phyloP scores from a whole-genome alignment of 1,140 invertebrate genomes.

The Oreohelix idahoensis region DNA sequence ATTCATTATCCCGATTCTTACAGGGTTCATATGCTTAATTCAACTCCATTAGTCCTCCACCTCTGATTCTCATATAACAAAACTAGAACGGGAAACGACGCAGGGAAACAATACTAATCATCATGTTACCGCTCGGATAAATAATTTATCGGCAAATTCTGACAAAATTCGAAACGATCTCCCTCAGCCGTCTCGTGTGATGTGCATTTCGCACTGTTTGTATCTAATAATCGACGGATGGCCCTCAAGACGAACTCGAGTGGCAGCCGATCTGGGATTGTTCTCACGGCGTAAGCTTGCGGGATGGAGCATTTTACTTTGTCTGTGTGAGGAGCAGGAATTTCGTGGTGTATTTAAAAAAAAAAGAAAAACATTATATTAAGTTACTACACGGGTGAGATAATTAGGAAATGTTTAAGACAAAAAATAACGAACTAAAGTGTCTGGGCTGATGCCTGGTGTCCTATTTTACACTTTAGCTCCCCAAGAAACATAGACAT shows the following conservation, averaged over 20 bases:
- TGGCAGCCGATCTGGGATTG: not conserved
- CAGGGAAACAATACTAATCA: not conserved
- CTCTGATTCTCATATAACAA: not conserved
- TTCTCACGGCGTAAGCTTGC: not conserved
- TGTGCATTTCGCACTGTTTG: constrained; percentile 25
- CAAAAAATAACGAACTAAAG: no score
- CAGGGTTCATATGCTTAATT: no score
- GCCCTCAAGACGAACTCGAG: not conserved
- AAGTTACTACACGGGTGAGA: no score
- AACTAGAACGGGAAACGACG: not conserved
- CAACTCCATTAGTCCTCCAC: not conserved
- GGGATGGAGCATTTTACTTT: not conserved
- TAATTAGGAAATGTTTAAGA: no score
- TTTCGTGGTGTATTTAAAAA: no score
- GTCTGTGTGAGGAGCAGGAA: no score
- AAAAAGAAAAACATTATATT: no score
- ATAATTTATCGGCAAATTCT: no score
- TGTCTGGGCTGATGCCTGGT: no score
- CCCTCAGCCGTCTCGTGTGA: not conserved
- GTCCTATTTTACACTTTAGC: no score
- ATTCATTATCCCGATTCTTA: no score
- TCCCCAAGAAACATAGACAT: no score
- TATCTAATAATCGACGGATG: not conserved
- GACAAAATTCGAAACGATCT: constrained; percentile 21
- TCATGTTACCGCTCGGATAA: constrained; percentile 12